Conservation (phyloP, 2,888 invertebrate species). For the Phengaris arion region DNA sequence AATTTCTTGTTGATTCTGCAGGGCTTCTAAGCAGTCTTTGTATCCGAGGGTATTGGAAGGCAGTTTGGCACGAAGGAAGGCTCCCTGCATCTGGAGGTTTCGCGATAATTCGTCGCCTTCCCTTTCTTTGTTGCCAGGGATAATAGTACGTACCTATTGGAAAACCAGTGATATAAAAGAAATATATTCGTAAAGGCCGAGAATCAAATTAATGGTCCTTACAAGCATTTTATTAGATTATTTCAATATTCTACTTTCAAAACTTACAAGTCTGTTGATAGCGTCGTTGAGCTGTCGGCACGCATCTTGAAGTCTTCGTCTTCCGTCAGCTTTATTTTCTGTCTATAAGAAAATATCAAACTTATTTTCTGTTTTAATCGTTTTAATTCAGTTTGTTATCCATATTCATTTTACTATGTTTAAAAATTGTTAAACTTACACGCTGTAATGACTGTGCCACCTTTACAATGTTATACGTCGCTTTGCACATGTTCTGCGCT, state of each 20-base stretch:
- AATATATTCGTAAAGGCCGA: too few species aligned
- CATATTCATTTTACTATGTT: neutral
- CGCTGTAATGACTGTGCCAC: slow-evolving; percentile 51
- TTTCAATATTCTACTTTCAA: neutral
- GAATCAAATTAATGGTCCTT: too few species aligned
- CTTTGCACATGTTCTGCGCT: slow-evolving; percentile 52
- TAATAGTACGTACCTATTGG: slow-evolving; percentile 43
- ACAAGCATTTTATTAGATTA: too few species aligned
- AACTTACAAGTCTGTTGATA: slow-evolving; percentile 58
- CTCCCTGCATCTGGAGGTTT: slow-evolving; percentile 46
- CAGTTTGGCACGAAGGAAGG: slow-evolving; percentile 39
- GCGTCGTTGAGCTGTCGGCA: slow-evolving; percentile 53
- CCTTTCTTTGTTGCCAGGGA: slow-evolving; percentile 36
- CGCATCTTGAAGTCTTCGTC: slow-evolving; percentile 52
- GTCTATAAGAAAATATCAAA: slow-evolving; percentile 42
- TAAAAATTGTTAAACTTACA: slow-evolving; percentile 41
- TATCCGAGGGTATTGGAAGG: slow-evolving; percentile 48
- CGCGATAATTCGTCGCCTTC: slow-evolving; percentile 42
- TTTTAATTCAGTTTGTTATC: too few species aligned
- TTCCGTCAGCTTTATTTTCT: slow-evolving; percentile 44
- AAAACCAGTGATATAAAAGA: neutral
- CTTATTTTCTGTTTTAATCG: neutral
- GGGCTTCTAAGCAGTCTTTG: slow-evolving; percentile 47
- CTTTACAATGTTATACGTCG: slow-evolving; percentile 55
- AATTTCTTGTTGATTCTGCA: slow-evolving; percentile 52